Evolutionary conservation across 2,888 invertebrate genomes (phyloP).

Genomic region (Nemapogon koenigi): DNA sequence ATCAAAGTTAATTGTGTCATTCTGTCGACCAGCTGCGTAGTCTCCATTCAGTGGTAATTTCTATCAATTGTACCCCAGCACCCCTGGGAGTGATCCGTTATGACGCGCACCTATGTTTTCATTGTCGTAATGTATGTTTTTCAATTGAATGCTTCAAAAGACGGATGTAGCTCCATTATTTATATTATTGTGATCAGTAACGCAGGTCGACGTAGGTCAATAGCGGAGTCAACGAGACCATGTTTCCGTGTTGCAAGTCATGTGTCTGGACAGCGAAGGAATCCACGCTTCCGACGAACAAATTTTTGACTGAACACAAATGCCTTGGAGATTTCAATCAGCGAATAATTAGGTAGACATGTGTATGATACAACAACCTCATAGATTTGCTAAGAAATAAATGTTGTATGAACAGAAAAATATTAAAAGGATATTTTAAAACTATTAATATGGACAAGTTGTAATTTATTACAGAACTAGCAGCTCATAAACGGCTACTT

Average conservation of each 20-base stretch:
- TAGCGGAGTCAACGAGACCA: conserved; percentile 58
- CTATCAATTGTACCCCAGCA: conserved; percentile 23
- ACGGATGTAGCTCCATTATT: conserved; percentile 48
- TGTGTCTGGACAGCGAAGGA: conserved; percentile 40
- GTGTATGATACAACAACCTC: no score
- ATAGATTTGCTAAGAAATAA: no score
- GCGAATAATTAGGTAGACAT: no score
- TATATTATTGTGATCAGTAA: conserved; percentile 48
- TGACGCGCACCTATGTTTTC: conserved; percentile 23
- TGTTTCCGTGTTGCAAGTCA: conserved; percentile 55
- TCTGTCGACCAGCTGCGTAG: conserved; percentile 23
- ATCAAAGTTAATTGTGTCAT: neutral
- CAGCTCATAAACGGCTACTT: conserved; percentile 6
- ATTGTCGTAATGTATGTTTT: conserved; percentile 32
- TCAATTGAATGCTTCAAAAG: conserved; percentile 35
- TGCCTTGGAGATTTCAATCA: no score
- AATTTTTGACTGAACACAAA: no score
- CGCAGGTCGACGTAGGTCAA: conserved; percentile 46
- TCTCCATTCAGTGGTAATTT: conserved; percentile 26
- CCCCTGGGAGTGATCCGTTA: conserved; percentile 48
- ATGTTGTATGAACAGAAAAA: no score
- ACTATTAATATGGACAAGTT: no score
- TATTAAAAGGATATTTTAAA: no score
- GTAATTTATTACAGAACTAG: neutral
- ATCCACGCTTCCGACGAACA: conserved; percentile 55